phyloP scores from a whole-genome alignment of 64 coral and sea anemone species.

The Anthopleura sola region DNA sequence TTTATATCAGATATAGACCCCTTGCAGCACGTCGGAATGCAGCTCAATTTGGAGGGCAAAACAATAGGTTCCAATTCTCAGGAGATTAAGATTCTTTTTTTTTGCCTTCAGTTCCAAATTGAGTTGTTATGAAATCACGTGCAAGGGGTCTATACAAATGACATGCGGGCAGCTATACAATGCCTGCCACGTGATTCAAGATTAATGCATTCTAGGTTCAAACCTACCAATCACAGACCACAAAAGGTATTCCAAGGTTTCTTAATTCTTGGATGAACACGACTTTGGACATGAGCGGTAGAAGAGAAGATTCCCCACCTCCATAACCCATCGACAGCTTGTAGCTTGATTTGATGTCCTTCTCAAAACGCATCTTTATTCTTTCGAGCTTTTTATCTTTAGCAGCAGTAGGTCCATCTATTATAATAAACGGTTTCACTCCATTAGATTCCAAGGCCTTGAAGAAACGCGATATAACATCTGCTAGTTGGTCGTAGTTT shows the following conservation, averaged over 20 bases:
- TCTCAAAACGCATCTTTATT: constrained; percentile 15
- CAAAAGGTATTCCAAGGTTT: constrained; percentile 49
- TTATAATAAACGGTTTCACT: constrained; percentile 49
- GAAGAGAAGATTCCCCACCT: background rate
- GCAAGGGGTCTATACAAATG: too few relatives aligned
- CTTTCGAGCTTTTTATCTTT: constrained; percentile 68
- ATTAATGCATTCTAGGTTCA: background rate
- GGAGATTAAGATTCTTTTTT: too few relatives aligned
- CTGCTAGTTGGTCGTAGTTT: constrained; percentile 52
- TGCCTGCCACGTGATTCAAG: too few relatives aligned
- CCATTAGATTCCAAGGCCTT: constrained; percentile 15
- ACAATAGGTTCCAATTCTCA: too few relatives aligned
- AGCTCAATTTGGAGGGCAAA: too few relatives aligned
- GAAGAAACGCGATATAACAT: constrained; percentile 43
- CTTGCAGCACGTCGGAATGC: too few relatives aligned
- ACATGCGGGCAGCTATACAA: too few relatives aligned
- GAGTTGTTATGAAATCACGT: too few relatives aligned
- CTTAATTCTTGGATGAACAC: constrained; percentile 53
- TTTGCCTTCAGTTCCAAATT: too few relatives aligned
- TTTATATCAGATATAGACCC: too few relatives aligned
- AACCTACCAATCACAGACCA: constrained; percentile 61
- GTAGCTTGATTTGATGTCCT: constrained; percentile 27
- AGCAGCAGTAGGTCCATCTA: constrained; percentile 59
- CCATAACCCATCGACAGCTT: constrained; percentile 22
- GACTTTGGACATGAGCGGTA: constrained; percentile 34